These are phyloP conservation scores for Melanotaenia duboulayi DNA, from an alignment of 2,113 vertebrate genomes.

Conservation along the genomic window DNA sequence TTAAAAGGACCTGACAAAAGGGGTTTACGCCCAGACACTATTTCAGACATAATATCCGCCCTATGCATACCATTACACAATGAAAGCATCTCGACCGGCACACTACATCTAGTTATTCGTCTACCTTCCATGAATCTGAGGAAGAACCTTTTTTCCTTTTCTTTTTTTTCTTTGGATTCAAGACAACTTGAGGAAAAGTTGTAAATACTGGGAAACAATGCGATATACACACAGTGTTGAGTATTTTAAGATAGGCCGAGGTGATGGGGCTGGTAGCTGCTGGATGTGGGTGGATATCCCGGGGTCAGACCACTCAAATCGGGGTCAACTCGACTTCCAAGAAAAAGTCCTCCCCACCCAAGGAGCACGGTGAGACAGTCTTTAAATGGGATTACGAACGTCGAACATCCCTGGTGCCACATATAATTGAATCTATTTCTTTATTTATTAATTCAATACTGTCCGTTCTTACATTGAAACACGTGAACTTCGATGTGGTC, in stretches of 20 bases:
- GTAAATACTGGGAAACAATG: slow-evolving; percentile 62
- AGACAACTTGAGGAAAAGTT: slow-evolving; percentile 72
- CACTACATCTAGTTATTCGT: slow-evolving; percentile 74
- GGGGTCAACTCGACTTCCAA: slow-evolving; percentile 68
- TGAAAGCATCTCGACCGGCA: slow-evolving; percentile 73
- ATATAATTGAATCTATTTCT: slow-evolving; percentile 34
- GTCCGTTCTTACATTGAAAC: slow-evolving; percentile 13
- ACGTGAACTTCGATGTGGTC: slow-evolving; percentile 11
- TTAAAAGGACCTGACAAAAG: slow-evolving; percentile 83
- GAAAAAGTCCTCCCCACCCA: slow-evolving; percentile 50
- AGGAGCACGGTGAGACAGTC: slow-evolving; percentile 46
- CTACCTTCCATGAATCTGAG: slow-evolving; percentile 72
- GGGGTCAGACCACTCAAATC: slow-evolving; percentile 60
- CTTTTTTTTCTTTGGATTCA: slow-evolving; percentile 24
- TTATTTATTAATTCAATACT: slow-evolving; percentile 36
- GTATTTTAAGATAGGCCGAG: slow-evolving; percentile 52
- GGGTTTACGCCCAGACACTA: slow-evolving; percentile 86
- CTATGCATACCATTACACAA: slow-evolving; percentile 83
- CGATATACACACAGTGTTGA: slow-evolving; percentile 52
- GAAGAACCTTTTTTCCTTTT: slow-evolving; percentile 65
- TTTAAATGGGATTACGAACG: slow-evolving; percentile 58
- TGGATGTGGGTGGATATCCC: slow-evolving; percentile 60
- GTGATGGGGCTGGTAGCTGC: slow-evolving; percentile 35
- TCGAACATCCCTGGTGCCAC: slow-evolving; percentile 41
- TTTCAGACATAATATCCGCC: slow-evolving; percentile 87